Conservation (phyloP, 2,797 vertebrate species). For the Sarcophilus harrisii region DNA sequence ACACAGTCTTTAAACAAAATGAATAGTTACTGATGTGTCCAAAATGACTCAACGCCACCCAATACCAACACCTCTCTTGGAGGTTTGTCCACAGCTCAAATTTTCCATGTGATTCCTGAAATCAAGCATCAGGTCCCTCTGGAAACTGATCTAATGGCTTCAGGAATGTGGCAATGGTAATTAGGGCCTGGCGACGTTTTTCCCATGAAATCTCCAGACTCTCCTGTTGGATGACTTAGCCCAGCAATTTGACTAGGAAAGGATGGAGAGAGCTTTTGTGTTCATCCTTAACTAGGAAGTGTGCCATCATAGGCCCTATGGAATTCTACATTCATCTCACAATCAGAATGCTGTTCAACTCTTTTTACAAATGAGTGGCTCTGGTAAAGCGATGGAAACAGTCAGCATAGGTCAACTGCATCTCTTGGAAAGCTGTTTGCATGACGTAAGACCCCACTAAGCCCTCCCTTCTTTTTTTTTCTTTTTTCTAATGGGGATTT, state of each 20-base stretch:
- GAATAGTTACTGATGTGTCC: background rate
- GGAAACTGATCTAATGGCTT: slow-evolving; percentile 88
- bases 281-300: slow-evolving; percentile 64
- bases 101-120: slow-evolving; percentile 86
- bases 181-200: slow-evolving; percentile 78
- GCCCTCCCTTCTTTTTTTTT: background rate
- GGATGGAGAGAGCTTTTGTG: slow-evolving; percentile 18
- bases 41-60: slow-evolving; percentile 23
- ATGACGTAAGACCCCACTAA: background rate
- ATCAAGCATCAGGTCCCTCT: slow-evolving; percentile 83
- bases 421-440: background rate
- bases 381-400: background rate
- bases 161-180: slow-evolving; percentile 83
- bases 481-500: background rate
- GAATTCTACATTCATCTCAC: background rate
- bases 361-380: background rate
- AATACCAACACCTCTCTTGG: background rate
- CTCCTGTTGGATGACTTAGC: slow-evolving; percentile 68
- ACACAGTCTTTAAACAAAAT: slow-evolving; percentile 2
- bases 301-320: slow-evolving; percentile 42
- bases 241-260: slow-evolving; percentile 74
- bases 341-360: background rate
- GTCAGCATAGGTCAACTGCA: background rate
- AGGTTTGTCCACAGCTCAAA: slow-evolving; percentile 80
- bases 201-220: slow-evolving; percentile 80